These are phyloP conservation scores for Oscheius sp. DNA, from an alignment of 2,888 invertebrate species.

Conservation along the genomic window DNA sequence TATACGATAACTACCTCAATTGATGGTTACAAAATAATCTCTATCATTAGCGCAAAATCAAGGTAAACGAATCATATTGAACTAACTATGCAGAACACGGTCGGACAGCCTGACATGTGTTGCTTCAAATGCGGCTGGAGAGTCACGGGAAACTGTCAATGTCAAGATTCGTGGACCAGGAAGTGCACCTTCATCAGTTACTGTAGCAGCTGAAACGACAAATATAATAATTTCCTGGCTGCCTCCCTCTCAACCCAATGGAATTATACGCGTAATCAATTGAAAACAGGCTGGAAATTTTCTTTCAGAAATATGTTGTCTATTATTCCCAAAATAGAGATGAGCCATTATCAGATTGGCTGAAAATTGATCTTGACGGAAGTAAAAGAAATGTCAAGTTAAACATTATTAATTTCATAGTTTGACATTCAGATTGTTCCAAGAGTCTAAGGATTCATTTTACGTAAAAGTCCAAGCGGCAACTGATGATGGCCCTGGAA, in stretches of 20 bases:
- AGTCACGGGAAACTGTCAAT: slow-evolving; percentile 36
- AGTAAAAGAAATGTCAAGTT: slow-evolving; percentile 40
- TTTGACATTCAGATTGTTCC: neutral
- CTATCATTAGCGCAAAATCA: slow-evolving; percentile 45
- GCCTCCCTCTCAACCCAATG: slow-evolving; percentile 54
- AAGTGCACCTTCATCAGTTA: slow-evolving; percentile 52
- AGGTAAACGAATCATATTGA: slow-evolving; percentile 21
- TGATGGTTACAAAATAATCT: slow-evolving; percentile 39
- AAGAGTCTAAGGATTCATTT: slow-evolving; percentile 40
- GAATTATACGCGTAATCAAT: slow-evolving; percentile 44
- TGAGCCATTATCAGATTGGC: slow-evolving; percentile 52
- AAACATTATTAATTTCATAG: no score
- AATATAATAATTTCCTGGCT: slow-evolving; percentile 50
- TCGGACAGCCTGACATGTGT: slow-evolving; percentile 50
- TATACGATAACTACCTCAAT: slow-evolving; percentile 45
- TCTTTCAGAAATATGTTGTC: slow-evolving; percentile 50
- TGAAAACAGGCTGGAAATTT: neutral
- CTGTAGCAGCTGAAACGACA: slow-evolving; percentile 39
- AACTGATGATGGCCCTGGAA: slow-evolving; percentile 49
- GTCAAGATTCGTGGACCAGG: slow-evolving; percentile 50
- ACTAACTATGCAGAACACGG: slow-evolving; percentile 38
- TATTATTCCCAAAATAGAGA: slow-evolving; percentile 49
- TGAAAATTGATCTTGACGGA: slow-evolving; percentile 50
- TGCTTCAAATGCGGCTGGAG: slow-evolving; percentile 49
- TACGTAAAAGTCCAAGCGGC: slow-evolving; percentile 52